Percentiles rank a stretch among this genome's conserved stretches.
Evolutionary conservation across 2,797 vertebrate genomes (phyloP).

Genomic region (Urosaurus nigricauda): DNA sequence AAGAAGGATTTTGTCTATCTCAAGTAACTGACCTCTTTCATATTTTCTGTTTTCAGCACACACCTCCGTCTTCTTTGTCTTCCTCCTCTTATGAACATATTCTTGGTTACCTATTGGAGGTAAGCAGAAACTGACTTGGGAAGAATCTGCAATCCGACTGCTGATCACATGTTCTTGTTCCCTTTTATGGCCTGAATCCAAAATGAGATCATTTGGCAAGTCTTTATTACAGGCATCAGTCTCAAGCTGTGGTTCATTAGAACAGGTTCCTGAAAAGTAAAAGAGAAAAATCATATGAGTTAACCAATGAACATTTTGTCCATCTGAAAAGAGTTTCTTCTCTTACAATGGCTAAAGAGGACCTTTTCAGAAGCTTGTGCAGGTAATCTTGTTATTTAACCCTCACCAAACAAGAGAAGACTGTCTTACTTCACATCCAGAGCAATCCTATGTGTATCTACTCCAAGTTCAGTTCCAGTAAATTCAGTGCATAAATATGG

Average conservation of each 20-base stretch:
- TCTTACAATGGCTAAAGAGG: background rate
- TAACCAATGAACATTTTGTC: background rate
- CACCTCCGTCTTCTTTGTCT: conserved; percentile 28
- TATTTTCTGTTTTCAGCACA: conserved; percentile 14
- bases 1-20: background rate
- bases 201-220: conserved; percentile 39
- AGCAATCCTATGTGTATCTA: background rate
- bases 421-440: background rate
- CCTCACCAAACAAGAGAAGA: conserved; percentile 14
- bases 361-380: conserved; percentile 3
- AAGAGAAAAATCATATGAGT: conserved; percentile 39
- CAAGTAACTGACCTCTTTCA: conserved; percentile 37
- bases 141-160: conserved; percentile 32
- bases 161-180: conserved; percentile 61
- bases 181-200: conserved; percentile 43
- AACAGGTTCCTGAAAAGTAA: conserved; percentile 50
- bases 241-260: conserved; percentile 39
- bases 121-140: conserved; percentile 55
- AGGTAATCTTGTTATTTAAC: background rate
- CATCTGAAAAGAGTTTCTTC: background rate
- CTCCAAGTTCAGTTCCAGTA: background rate
- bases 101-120: conserved; percentile 30
- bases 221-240: background rate
- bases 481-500: background rate
- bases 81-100: conserved; percentile 39